These are phyloP conservation scores for Acanthococcus lagerstroemiae DNA, from an alignment of 2,888 invertebrate species.

Conservation along the genomic window DNA sequence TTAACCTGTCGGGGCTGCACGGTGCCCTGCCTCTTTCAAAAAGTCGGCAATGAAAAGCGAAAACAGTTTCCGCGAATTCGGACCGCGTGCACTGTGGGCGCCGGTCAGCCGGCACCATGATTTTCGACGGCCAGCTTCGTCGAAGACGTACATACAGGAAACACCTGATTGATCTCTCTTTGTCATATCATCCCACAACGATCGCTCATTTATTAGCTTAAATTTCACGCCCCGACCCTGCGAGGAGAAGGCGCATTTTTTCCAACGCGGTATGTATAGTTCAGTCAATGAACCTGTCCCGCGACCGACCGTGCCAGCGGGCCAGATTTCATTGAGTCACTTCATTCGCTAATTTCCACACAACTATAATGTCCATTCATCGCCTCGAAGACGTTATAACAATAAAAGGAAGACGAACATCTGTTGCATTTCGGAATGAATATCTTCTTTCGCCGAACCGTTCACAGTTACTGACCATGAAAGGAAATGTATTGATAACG, in stretches of 20 bases:
- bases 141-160: neutral
- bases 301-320: no score
- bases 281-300: neutral
- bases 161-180: neutral
- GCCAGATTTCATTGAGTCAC: neutral
- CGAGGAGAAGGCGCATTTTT: no score
- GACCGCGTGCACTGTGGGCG: no score
- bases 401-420: slow-evolving; percentile 11
- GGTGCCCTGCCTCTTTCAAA: no score
- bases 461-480: slow-evolving; percentile 9
- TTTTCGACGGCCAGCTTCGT: no score
- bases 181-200: neutral
- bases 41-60: no score
- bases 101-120: no score
- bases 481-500: slow-evolving; percentile 16
- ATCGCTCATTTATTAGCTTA: neutral
- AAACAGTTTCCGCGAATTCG: no score
- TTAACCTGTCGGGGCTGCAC: no score
- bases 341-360: neutral
- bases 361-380: neutral
- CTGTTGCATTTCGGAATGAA: neutral
- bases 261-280: no score
- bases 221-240: neutral
- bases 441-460: neutral
- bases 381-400: neutral